Evolutionary conservation across 2,113 vertebrate species (phyloP), one percentile per base, ranked within the genome.

Genomic region (Tenrec ecaudatus): DNA sequence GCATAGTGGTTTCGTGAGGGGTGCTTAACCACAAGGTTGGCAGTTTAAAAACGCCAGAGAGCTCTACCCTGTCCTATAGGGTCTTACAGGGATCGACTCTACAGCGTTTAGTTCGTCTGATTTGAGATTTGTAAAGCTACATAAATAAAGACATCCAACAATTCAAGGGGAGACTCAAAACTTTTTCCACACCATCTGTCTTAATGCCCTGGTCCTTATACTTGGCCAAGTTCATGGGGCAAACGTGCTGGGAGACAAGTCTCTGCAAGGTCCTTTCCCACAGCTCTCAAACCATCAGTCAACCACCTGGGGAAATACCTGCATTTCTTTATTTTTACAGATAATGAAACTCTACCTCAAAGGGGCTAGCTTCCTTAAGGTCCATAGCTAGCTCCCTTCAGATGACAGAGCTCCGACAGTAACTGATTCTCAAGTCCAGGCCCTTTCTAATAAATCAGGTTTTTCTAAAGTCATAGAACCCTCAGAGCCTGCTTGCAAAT

Each of bases 171-270:
- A 12, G 40, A 25, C 40, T 17, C 29, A 85, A 92, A 95, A 53
- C 62, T 69, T 69, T 86, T 73, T 66, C n/a, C 62, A 87, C 17
- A 76, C 71, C 90, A 91, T 81, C 91, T 93, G 62, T 60, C 90
- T 87, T 89, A 22, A 86, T 23, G 77, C 66, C 71, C 15, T 3
- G 23, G 40, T 82, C 43, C 47, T 80, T 33, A 22, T 31, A 23
- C 47, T 31, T 81, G 47, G 76, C 38, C 43, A 79, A 89, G 66
- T 38, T 16, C 90, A 58, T 3, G 29, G 1, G 43, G 73, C 78
- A 43, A 22, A 79, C 23, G 9, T 81, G 73, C 80, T 62, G 47
- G 76, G 75, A 81, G 40, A 57, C 60, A 81, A 60, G 27, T 36
- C 14, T 75, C 57, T 36, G 73, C 33, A 64, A 95, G 91, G 60